Evolutionary conservation across 2,888 invertebrate species (phyloP), one percentile per base, ranked within the genome.

Genomic region (Drosophila kambysellisi): DNA sequence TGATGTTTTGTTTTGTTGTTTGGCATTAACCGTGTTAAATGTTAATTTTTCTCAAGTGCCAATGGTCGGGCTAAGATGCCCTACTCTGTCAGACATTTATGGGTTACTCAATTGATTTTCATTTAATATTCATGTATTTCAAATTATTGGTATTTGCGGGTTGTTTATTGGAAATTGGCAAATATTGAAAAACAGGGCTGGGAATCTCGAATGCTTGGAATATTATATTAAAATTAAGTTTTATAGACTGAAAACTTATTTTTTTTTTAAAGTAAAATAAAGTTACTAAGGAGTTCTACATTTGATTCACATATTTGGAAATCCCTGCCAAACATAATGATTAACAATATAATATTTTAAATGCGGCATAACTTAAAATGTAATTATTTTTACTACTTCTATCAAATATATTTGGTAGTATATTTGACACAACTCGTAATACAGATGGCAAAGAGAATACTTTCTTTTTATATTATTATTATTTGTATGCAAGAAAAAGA

Each of bases 11-110:
- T 77, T 89, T 67, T 81, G 81, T 77, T 89, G 79, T 82, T 88
- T 78, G 79, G 79, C 74, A 81, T 76, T 72, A 78, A 85, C 81
- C 89, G 89, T 87, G 89, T 74, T 82, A 88, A 87, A 89, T 84
- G 85, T 81, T 85, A 88, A 89, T 88, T 86, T 73, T 67, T 46
- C 62, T 84, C 82, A 86, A 86, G 86, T 86, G 84, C 66, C 89
- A 72, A 68, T 67, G 69, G 76, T 54, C 32, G 54, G 59, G 62
- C 68, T 17, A 75, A 79, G 51, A 73, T 60, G 69, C 29, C 60
- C 50, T 61, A 43, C 53, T 33, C 63, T n/a, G 33, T 35, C 43
- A 48, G 76, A 54, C 75, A 70, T 62, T 67, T 76, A 63, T 61
- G 73, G 72, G 62, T 68, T 64, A 56, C 76, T 75, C 77, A 76